Evolutionary conservation across 2,113 vertebrate species (phyloP).

Genomic region (Bufo bufo): DNA sequence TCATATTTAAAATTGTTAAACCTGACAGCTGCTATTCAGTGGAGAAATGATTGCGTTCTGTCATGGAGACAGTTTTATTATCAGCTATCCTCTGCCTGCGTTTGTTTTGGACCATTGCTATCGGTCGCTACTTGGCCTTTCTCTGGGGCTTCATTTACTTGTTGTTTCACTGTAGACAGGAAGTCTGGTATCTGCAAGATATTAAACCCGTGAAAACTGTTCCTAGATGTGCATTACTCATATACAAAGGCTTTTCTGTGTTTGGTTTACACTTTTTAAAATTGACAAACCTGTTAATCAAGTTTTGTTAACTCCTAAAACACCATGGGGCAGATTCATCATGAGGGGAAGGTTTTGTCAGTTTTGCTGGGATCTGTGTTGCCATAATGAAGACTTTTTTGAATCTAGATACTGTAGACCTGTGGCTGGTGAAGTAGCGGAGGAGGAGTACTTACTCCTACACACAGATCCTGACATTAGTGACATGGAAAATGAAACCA

Average conservation of each 20-base stretch:
- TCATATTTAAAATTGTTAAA: too few relatives aligned
- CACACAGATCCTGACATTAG: too few relatives aligned
- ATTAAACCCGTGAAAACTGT: not conserved
- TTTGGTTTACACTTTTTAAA: not conserved
- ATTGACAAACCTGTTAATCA: not conserved
- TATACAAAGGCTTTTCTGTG: not conserved
- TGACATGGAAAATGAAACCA: too few relatives aligned
- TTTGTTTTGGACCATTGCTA: not conserved
- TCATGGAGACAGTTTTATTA: not conserved
- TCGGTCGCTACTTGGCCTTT: not conserved
- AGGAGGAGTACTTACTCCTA: too few relatives aligned
- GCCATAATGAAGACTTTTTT: too few relatives aligned
- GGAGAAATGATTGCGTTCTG: too few relatives aligned
- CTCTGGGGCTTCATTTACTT: not conserved
- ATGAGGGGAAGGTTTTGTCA: too few relatives aligned
- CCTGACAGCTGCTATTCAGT: too few relatives aligned
- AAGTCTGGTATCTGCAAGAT: conserved; percentile 27
- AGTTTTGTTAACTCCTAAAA: not conserved
- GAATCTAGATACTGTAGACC: too few relatives aligned
- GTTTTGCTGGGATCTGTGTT: too few relatives aligned
- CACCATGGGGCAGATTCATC: too few relatives aligned
- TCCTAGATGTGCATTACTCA: not conserved
- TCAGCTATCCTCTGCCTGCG: not conserved
- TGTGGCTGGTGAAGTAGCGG: too few relatives aligned
- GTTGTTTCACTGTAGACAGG: conserved; percentile 1